Base-by-base conservation (phyloP, 2,797 vertebrate genomes). In the Pseudochirops cupreus region DNA sequence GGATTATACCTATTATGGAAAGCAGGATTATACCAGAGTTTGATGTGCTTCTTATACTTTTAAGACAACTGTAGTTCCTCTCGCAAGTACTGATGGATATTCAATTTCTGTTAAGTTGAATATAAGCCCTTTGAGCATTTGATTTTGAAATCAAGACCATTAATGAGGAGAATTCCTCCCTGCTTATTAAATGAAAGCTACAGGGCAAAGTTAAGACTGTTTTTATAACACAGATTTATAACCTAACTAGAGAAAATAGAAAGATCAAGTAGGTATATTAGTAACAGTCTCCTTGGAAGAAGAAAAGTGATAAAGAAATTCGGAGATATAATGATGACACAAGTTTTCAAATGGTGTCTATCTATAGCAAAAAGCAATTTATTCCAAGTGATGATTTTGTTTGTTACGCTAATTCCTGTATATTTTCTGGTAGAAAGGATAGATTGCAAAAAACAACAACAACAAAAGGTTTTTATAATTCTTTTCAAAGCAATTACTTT, bases 141-240 rank as follows among this genome's bases (percentile, higher is more conserved):
- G 95, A 92, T 93, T 96, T 91, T 28, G 96, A 97, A 98, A 94
- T 96, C 82, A 96, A 62, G 24, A 26, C 26, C 24, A 50, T 95
- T 96, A 96, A 28, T 62, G 56, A 92, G 52, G 21, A 95, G 93
- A 92, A 5, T 2, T 11, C 67, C 26, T 96, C 95, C 96, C 26
- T 94, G 95, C 16, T 96, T 57, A 96, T 39, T 96, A 95, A 90
- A 95, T 53, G 82, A 54, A 91, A 91, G 28, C 93, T 52, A 95
- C 18, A 95, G 56, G 33, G 94, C 93, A 94, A 94, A 92, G 13
- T 11, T 94, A 54, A 91, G 67, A 95, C 91, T 93, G 93, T 93
- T 87, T 94, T 74, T 94, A 46, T 55, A 95, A 92, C 94, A 91
- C 89, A 24, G 87, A 93, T 58, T 94, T 97, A 93, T 56, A 95